These are phyloP conservation scores for Ahaetulla prasina DNA, from an alignment of 2,113 vertebrate species.

Conservation along the genomic window DNA sequence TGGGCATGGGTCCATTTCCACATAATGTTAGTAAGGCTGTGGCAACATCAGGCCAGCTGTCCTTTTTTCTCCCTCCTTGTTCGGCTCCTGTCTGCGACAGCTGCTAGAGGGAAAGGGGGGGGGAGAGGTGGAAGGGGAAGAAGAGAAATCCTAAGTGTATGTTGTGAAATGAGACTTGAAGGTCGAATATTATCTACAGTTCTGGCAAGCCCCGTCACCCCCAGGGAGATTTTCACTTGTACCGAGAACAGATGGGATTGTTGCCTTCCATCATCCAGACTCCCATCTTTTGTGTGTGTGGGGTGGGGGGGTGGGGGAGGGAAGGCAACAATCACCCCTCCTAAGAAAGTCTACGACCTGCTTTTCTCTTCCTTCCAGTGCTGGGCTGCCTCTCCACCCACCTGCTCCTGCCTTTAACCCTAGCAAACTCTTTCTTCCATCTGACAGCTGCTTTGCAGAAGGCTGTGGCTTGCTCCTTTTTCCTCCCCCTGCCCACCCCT, in stretches of 20 bases:
- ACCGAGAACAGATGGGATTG: background rate
- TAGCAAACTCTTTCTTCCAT: background rate
- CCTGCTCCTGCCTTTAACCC: background rate
- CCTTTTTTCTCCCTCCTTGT: background rate
- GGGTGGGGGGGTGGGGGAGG: background rate
- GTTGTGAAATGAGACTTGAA: background rate
- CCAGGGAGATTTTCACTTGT: background rate
- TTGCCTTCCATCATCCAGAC: background rate
- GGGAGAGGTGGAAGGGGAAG: background rate
- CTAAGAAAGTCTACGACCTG: background rate
- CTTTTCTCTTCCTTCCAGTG: background rate
- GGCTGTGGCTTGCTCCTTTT: background rate
- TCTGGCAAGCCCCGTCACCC: background rate
- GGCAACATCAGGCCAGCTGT: background rate
- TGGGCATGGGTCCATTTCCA: background rate
- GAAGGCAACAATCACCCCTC: background rate
- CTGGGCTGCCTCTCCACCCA: background rate
- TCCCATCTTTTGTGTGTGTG: background rate
- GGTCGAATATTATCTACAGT: background rate
- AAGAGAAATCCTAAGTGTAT: background rate
- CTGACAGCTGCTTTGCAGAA: background rate
- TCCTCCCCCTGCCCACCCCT: fast-evolving
- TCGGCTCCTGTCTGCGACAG: background rate
- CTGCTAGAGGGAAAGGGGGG: background rate
- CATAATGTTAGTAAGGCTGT: background rate